Conservation (phyloP, 2,888 invertebrate species). For the Thymelicus acteon region DNA sequence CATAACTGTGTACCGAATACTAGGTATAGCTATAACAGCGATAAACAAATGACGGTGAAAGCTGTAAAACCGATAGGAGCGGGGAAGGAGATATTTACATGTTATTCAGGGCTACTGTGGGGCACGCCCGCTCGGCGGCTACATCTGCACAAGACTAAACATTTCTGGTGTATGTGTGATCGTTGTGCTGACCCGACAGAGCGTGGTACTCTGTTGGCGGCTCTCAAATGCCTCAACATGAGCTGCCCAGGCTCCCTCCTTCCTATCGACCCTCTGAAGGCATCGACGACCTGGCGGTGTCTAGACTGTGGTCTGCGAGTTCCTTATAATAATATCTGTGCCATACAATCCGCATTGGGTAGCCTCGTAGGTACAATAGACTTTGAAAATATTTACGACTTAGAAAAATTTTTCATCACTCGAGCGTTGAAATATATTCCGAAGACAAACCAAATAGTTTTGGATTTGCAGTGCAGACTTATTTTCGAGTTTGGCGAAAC, state of each 20-base stretch:
- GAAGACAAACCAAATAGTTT: conserved; percentile 84
- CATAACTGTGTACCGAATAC: conserved; percentile 89
- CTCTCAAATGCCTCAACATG: conserved; percentile 82
- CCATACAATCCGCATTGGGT: conserved; percentile 80
- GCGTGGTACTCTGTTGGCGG: conserved; percentile 85
- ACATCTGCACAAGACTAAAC: conserved; percentile 87
- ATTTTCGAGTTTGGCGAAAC: conserved; percentile 86
- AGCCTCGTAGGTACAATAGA: conserved; percentile 81
- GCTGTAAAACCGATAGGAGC: conserved; percentile 85
- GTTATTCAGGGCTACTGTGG: conserved; percentile 88
- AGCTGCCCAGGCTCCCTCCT: conserved; percentile 83
- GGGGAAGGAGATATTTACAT: conserved; percentile 87
- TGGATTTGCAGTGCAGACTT: conserved; percentile 86
- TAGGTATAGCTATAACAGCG: conserved; percentile 84
- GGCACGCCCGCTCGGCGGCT: conserved; percentile 86
- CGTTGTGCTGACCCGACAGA: conserved; percentile 89
- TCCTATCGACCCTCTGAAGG: conserved; percentile 82
- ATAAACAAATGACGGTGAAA: conserved; percentile 85
- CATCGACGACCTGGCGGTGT: conserved; percentile 85
- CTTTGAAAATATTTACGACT: conserved; percentile 76
- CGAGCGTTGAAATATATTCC: conserved; percentile 84
- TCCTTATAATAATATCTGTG: conserved; percentile 78
- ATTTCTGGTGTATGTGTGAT: conserved; percentile 87
- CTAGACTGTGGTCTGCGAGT: conserved; percentile 78
- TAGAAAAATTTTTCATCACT: conserved; percentile 83